phyloP scores from a whole-genome alignment of 2,888 invertebrate species.

The Heterodera filipjevi region DNA sequence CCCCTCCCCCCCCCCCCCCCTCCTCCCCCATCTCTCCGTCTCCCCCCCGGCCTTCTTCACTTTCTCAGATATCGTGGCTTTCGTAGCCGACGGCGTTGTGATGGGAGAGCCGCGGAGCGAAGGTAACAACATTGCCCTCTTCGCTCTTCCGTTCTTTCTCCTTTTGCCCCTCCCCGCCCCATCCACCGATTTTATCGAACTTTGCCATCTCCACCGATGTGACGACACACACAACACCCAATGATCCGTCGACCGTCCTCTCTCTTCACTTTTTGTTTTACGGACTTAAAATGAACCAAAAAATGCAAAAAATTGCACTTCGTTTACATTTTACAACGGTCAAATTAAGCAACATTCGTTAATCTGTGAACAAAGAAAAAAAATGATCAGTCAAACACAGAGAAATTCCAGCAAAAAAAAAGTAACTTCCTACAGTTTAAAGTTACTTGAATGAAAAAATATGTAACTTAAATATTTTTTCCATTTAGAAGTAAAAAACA shows the following conservation, averaged over 20 bases:
- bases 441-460: too few species aligned
- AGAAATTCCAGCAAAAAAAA: too few species aligned
- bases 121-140: neutral
- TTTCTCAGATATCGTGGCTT: neutral
- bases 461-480: too few species aligned
- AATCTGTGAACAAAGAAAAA: neutral
- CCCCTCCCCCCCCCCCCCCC: neutral
- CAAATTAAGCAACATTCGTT: neutral
- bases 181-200: conserved; percentile 10
- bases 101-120: neutral
- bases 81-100: conserved; percentile 3
- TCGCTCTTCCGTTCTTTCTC: neutral
- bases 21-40: neutral
- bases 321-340: neutral
- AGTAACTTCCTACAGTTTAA: too few species aligned
- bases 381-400: too few species aligned
- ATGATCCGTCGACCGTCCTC: neutral
- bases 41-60: neutral
- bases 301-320: neutral
- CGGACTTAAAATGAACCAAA: neutral
- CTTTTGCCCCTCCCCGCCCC: neutral
- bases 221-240: neutral
- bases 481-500: too few species aligned
- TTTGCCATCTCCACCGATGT: conserved; percentile 11
- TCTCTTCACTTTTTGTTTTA: neutral